Evolutionary conservation across 1,140 invertebrate species (phyloP), one percentile per base, ranked within the genome.

Genomic region (Drosophila santomea): DNA sequence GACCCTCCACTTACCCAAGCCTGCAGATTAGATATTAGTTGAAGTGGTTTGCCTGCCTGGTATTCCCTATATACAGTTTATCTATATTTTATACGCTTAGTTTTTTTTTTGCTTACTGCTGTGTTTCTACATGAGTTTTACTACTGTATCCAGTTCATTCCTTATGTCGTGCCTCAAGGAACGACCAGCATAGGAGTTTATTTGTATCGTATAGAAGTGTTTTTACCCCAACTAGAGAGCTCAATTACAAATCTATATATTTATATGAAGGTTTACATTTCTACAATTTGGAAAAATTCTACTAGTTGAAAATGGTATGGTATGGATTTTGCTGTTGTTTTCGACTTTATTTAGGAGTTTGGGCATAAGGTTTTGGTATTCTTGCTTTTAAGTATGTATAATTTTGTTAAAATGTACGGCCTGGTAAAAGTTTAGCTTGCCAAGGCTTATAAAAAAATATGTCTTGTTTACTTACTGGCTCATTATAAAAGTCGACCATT

Each of bases 391-490:
- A 47, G 54, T 76, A 76, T 76, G 54, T 76, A 76, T 86, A 88
- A 88, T 89, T 79, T 83, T 82, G 69, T 86, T 89, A 86, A 86
- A 86, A 86, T 88, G 51, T 68, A 72, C 39, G 80, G 81, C 80
- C 77, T 80, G 80, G 77, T 85, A 85, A 81, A 84, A 84, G 62
- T 77, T 64, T 72, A 68, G 84, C 84, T 88, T 76, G 75, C 75
- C 83, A 89, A 69, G 83, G 83, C 80, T 79, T 71, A 88, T 89
- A 86, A 89, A 89, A 85, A 86, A 86, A 86, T 89, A 82, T 75
- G 32, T 80, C 71, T 84, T 74, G 80, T 79, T 83, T 79, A 86
- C 84, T 83, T 89, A 89, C 75, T 86, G 83, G 71, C 79, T 86
- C 83, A 78, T 80, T 86, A 89, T 86, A 86, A 86, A 86, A 89